A percentile compares a stretch with the other conserved stretches of the same genome.
Evolutionary conservation across 2,797 vertebrate genomes (phyloP).

Genomic region (Ceyx erithaca): DNA sequence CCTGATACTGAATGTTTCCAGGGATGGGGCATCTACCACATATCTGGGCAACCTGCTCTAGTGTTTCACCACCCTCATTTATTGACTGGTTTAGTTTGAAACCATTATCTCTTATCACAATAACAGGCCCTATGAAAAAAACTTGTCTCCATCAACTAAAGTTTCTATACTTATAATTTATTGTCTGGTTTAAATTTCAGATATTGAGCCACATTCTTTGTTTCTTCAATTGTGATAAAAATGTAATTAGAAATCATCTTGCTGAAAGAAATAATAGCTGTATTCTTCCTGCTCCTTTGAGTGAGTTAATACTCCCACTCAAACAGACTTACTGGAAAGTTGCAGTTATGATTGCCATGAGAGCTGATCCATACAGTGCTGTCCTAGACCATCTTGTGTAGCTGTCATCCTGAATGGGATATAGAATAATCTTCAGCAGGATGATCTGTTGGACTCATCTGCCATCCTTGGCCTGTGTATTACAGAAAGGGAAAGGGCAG

Average conservation of each 20-base stretch:
- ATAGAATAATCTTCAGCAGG: background rate
- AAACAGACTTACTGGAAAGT: background rate
- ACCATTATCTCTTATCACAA: no score
- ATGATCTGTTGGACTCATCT: background rate
- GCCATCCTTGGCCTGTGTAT: background rate
- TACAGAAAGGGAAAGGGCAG: background rate
- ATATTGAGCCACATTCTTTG: background rate
- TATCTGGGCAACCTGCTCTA: background rate
- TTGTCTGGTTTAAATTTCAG: background rate
- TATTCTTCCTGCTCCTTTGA: background rate
- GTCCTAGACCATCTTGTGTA: slow-evolving; percentile 1
- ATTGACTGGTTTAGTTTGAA: background rate
- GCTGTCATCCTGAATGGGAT: background rate
- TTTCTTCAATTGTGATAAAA: slow-evolving; percentile 3
- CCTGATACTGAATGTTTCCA: background rate
- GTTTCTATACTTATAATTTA: background rate
- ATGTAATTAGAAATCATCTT: background rate
- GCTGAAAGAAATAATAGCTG: background rate
- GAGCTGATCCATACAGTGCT: background rate
- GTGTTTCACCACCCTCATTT: background rate
- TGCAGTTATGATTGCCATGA: background rate
- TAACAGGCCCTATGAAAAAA: background rate
- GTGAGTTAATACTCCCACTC: background rate
- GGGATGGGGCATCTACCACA: background rate
- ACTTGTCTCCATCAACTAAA: background rate